phyloP scores from a whole-genome alignment of 2,113 vertebrate genomes.

The Centrocercus urophasianus region DNA sequence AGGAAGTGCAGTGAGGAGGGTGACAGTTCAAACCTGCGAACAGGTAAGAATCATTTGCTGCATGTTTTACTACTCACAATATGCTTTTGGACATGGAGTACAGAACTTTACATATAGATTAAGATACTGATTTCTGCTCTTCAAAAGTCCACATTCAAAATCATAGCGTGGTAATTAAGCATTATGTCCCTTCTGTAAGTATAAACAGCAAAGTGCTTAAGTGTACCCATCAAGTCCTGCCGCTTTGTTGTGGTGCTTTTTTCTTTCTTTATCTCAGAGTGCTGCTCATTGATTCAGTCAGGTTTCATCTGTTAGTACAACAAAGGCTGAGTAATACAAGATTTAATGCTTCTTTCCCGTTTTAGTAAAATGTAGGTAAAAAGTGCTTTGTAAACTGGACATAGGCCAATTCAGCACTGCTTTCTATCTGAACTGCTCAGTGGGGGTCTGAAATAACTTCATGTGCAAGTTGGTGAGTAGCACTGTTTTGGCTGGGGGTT shows the following conservation, averaged over 20 bases:
- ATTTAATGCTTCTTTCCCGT: neutral
- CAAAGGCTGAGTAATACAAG: neutral
- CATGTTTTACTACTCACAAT: fast-evolving
- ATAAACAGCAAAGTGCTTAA: neutral
- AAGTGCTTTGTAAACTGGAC: fast-evolving
- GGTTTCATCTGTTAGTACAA: neutral
- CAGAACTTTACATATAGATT: too few relatives aligned
- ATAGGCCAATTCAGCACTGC: neutral
- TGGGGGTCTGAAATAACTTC: neutral
- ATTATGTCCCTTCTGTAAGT: fast-evolving
- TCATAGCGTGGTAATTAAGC: neutral
- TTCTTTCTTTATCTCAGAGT: neutral
- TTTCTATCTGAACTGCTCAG: neutral
- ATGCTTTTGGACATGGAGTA: neutral
- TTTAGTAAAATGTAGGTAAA: neutral
- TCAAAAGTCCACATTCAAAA: neutral
- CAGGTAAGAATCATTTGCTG: neutral
- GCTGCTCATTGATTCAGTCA: neutral
- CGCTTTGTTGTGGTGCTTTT: neutral
- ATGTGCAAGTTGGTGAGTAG: neutral
- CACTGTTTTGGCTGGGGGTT: neutral
- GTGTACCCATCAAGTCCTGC: neutral
- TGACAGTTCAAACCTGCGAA: neutral
- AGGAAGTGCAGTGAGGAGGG: neutral
- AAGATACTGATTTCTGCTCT: neutral